phyloP scores from a whole-genome alignment of 2,888 invertebrate genomes.

The Acleris emargana region DNA sequence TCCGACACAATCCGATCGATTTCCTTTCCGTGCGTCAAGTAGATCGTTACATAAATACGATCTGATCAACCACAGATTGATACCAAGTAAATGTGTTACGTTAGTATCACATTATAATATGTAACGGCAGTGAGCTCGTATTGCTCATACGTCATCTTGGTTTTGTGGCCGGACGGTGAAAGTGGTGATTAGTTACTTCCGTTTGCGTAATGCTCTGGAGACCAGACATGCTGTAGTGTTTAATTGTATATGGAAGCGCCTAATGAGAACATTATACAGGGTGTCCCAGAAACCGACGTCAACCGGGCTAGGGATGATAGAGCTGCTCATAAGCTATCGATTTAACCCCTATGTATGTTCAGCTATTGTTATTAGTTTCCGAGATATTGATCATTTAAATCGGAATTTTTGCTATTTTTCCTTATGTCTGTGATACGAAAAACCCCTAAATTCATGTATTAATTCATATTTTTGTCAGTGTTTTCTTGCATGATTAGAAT shows the following conservation, averaged over 20 bases:
- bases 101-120: conserved; percentile 7
- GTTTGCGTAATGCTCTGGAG: conserved; percentile 18
- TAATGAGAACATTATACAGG: neutral
- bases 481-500: no score
- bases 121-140: neutral
- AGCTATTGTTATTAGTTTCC: no score
- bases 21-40: neutral
- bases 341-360: no score
- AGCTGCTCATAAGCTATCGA: no score
- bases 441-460: no score
- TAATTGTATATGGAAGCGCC: conserved; percentile 17
- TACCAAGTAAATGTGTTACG: conserved; percentile 11
- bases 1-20: neutral
- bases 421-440: no score
- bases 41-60: conserved; percentile 7
- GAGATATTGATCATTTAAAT: no score
- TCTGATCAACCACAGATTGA: conserved; percentile 13
- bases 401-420: no score
- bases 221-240: conserved; percentile 6
- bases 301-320: no score
- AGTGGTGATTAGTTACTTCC: conserved; percentile 23
- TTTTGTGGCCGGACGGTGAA: conserved; percentile 15
- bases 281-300: no score
- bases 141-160: conserved; percentile 20
- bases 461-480: no score